These are phyloP conservation scores for Sebastes taczanowskii DNA, from an alignment of 2,797 vertebrate species.

Conservation along the genomic window DNA sequence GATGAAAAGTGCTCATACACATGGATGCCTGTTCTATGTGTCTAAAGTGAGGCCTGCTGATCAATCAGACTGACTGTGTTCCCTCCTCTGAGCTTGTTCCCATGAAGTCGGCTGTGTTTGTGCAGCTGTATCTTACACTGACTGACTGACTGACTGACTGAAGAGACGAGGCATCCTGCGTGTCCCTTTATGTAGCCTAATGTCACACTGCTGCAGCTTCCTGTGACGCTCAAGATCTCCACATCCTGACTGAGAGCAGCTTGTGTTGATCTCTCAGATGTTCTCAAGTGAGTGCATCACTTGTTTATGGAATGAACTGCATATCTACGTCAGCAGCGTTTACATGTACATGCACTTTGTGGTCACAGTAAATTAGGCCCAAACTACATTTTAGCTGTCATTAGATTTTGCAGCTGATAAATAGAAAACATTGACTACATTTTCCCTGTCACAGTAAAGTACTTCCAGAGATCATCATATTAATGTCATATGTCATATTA, in stretches of 20 bases:
- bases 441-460: neutral
- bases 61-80: conserved; percentile 16
- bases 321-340: neutral
- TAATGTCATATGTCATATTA: neutral
- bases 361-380: neutral
- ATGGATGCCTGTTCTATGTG: neutral
- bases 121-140: conserved; percentile 53
- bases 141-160: conserved; percentile 13
- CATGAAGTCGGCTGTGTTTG: conserved; percentile 38
- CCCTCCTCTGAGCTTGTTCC: conserved; percentile 23
- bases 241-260: conserved; percentile 37
- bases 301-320: conserved; percentile 36
- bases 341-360: neutral
- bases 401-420: neutral
- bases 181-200: conserved; percentile 29
- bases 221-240: conserved; percentile 57
- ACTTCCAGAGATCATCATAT: too few species aligned
- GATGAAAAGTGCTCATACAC: neutral
- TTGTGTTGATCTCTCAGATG: neutral
- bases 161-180: conserved; percentile 32
- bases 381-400: neutral
- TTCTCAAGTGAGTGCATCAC: conserved; percentile 13
- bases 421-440: neutral
- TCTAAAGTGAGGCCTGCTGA: conserved; percentile 15
- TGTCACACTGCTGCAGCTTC: conserved; percentile 51